Conservation (phyloP, 1,140 invertebrate genomes). For the Parapsyche elsis region DNA sequence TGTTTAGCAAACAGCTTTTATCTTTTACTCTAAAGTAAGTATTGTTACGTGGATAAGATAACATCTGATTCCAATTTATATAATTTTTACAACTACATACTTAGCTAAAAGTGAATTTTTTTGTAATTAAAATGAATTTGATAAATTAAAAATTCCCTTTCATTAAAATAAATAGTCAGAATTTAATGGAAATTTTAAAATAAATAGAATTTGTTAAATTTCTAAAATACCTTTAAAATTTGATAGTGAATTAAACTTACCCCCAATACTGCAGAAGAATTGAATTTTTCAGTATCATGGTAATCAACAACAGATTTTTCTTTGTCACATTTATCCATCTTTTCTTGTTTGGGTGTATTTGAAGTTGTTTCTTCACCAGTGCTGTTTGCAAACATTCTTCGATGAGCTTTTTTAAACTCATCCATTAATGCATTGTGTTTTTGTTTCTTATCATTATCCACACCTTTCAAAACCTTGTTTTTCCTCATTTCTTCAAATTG, state of each 20-base stretch:
- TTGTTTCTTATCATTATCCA: conserved; percentile 71
- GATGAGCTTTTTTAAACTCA: conserved; percentile 86
- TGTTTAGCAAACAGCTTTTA: too few species aligned
- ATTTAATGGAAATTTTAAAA: too few species aligned
- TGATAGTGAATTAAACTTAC: background rate
- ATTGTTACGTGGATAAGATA: too few species aligned
- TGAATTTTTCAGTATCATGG: background rate
- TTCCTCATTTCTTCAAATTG: conserved; percentile 62
- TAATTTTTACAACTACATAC: too few species aligned
- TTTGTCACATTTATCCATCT: background rate
- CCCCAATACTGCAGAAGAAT: conserved; percentile 6
- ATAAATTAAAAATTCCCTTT: too few species aligned
- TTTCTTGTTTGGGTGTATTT: background rate
- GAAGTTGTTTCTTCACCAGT: background rate
- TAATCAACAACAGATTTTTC: background rate
- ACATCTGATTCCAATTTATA: too few species aligned
- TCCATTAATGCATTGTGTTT: conserved; percentile 83
- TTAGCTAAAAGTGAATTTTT: too few species aligned
- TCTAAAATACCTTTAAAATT: background rate
- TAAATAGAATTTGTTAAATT: too few species aligned
- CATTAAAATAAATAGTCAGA: too few species aligned
- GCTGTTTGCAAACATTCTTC: conserved; percentile 80
- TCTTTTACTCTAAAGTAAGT: too few species aligned
- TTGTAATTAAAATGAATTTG: too few species aligned
- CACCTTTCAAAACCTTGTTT: conserved; percentile 61